Base-by-base conservation (phyloP, 2,113 vertebrate genomes). In the Crypturellus undulatus region DNA sequence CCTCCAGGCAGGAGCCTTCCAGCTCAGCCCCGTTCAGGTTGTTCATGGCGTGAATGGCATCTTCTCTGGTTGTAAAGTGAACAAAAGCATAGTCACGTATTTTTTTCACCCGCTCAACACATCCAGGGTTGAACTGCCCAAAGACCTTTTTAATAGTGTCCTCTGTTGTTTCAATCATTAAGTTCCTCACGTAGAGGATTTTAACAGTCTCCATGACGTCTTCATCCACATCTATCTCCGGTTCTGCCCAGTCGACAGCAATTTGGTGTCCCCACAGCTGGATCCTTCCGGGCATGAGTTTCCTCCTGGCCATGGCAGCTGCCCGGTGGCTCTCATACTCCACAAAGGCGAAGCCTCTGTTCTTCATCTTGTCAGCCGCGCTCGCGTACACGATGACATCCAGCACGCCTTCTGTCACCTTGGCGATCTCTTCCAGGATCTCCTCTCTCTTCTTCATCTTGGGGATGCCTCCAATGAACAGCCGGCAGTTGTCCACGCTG, bases 401-500 rank as follows among this genome's bases (percentile, higher is more conserved):
- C 34, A 99, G 97, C 58, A 99, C 99, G 0, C 99, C 99, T 93
- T 99, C 99, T 0, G 99, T 99, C 97, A 99, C 99, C 95, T 99
- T 99, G 87, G 99, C 98, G 10, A 99, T 98, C 97, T 99, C 99
- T 95, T 99, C 99, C 91, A 99, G 96, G 97, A 99, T 99, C 97
- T 99, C 99, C 96, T 99, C 99, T n/a, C 99, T 98, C 96, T 99
- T 99, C 97, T 99, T 99, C 97, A 98, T 99, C 95, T 99, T 99
- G 94, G 99, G 99, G 96, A 99, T 99, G 77, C 99, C 99, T 2
- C 99, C 99, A 3, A 99, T 99, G 97, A 99, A 99, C 84, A 99
- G 98, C n/a, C 99, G 98, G 92, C 99, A 99, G 98, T 99, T 99
- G 96, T 99, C 99, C 26, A 99, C 99, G 0, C 99, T 99, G 96